Conservation (phyloP, 2,797 vertebrate genomes). For the Arrhamphus sclerolepis region DNA sequence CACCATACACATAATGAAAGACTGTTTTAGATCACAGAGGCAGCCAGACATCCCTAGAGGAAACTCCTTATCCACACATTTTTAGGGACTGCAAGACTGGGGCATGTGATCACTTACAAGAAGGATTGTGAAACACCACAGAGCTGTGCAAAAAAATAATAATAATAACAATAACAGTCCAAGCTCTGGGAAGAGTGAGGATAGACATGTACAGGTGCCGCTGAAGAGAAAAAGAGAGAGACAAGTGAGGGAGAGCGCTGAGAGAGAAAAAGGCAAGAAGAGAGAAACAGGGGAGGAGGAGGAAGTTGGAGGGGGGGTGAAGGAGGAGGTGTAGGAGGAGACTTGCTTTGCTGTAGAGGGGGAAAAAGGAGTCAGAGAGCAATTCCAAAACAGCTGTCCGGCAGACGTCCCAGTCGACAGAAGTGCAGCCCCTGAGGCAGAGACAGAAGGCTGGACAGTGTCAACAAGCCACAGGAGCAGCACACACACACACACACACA, state of each 20-base stretch:
- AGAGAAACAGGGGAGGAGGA: conserved; percentile 36
- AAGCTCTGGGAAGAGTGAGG: conserved; percentile 29
- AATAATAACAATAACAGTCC: conserved; percentile 28
- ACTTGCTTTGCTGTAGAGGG: conserved; percentile 67
- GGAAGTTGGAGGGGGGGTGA: conserved; percentile 26
- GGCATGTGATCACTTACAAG: conserved; percentile 41
- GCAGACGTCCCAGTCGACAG: conserved; percentile 76
- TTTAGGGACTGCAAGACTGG: conserved; percentile 2
- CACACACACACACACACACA: neutral
- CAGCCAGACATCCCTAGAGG: conserved; percentile 43
- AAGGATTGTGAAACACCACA: conserved; percentile 49
- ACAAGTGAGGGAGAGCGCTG: conserved; percentile 16
- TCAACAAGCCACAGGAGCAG: conserved; percentile 63
- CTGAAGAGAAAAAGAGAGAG: conserved; percentile 35
- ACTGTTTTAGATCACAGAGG: conserved; percentile 31
- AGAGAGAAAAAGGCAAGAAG: conserved; percentile 16
- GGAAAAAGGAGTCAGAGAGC: conserved; percentile 73
- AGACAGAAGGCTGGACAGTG: conserved; percentile 61
- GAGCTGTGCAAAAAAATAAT: conserved; percentile 33
- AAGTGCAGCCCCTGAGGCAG: conserved; percentile 64
- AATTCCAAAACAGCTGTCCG: conserved; percentile 84
- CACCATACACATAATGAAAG: conserved; percentile 13
- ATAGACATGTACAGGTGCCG: conserved; percentile 78
- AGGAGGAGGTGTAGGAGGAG: conserved; percentile 71
- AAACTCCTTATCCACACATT: conserved; percentile 32